Percentiles rank a stretch among this genome's conserved stretches.
Evolutionary conservation across 1,140 invertebrate genomes (phyloP).

Genomic region (Aculops lycopersici): DNA sequence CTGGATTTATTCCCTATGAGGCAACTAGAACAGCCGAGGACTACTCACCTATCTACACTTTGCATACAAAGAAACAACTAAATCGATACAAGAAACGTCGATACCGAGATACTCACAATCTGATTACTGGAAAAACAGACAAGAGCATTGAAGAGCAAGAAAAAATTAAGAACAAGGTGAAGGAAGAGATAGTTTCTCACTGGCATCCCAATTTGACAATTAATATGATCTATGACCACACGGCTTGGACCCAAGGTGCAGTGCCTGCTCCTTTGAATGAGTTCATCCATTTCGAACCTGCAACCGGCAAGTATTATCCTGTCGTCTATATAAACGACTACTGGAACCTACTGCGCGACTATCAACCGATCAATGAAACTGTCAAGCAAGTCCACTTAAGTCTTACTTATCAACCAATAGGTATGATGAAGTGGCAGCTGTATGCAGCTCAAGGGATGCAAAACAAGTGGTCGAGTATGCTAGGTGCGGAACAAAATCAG

Average conservation of each 20-base stretch:
- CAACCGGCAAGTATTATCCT: conserved; percentile 54
- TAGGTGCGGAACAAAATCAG: conserved; percentile 24
- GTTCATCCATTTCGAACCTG: conserved; percentile 55
- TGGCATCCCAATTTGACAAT: conserved; percentile 98
- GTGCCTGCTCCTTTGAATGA: conserved; percentile 70
- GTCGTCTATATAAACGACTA: conserved; percentile 88
- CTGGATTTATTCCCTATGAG: conserved; percentile 23
- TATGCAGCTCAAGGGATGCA: conserved; percentile 69
- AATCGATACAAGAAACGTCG: conserved; percentile 71
- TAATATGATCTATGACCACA: conserved; percentile 74
- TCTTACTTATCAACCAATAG: conserved; percentile 69
- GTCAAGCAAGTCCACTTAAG: conserved; percentile 21
- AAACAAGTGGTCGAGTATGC: conserved; percentile 20
- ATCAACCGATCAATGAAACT: conserved; percentile 65
- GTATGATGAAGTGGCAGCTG: conserved; percentile 86
- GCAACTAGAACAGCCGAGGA: conserved; percentile 34
- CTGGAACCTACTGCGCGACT: conserved; percentile 90
- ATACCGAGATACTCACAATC: conserved; percentile 61
- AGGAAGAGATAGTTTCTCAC: conserved; percentile 61
- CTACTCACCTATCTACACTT: conserved; percentile 31
- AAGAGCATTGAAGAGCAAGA: conserved; percentile 28
- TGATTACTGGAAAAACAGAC: conserved; percentile 66
- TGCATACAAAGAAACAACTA: conserved; percentile 40
- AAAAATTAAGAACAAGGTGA: conserved; percentile 10
- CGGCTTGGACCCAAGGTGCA: conserved; percentile 48